A percentile compares a stretch with the other conserved stretches of the same genome.
Conservation (phyloP, 2,113 vertebrate genomes). For the Bubo blakistoni region DNA sequence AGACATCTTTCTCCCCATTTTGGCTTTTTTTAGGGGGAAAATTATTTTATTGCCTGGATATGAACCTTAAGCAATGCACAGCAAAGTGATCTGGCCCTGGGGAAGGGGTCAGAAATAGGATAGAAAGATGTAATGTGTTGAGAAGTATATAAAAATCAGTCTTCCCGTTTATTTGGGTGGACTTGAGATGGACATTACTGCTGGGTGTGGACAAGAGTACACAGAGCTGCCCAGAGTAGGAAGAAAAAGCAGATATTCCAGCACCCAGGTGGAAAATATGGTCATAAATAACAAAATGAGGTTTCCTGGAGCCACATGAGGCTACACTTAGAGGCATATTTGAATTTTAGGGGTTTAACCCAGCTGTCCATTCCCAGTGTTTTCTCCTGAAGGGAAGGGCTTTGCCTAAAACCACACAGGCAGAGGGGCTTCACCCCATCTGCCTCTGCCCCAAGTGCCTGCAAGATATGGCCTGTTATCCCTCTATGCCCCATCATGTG, state of each 20-base stretch:
- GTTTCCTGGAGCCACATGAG: background rate
- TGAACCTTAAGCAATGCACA: background rate
- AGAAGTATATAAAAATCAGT: background rate
- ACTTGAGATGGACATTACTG: background rate
- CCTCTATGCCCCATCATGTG: background rate
- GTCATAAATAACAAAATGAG: background rate
- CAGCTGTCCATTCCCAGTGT: no score
- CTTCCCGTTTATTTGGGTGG: background rate
- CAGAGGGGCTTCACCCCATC: background rate
- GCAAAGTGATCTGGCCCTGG: background rate
- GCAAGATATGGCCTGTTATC: background rate
- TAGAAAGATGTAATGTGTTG: background rate
- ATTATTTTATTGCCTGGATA: background rate
- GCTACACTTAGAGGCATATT: background rate
- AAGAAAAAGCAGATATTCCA: background rate
- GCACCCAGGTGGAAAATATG: background rate
- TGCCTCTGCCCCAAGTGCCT: background rate
- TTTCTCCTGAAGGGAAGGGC: background rate
- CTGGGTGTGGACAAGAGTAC: background rate
- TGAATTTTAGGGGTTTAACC: background rate
- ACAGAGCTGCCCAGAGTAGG: background rate
- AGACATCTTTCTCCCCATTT: background rate
- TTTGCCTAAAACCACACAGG: fast-evolving
- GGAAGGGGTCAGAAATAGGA: background rate
- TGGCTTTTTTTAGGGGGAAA: background rate